Conservation (phyloP, 2,888 invertebrate species). For the Heterodera filipjevi region DNA sequence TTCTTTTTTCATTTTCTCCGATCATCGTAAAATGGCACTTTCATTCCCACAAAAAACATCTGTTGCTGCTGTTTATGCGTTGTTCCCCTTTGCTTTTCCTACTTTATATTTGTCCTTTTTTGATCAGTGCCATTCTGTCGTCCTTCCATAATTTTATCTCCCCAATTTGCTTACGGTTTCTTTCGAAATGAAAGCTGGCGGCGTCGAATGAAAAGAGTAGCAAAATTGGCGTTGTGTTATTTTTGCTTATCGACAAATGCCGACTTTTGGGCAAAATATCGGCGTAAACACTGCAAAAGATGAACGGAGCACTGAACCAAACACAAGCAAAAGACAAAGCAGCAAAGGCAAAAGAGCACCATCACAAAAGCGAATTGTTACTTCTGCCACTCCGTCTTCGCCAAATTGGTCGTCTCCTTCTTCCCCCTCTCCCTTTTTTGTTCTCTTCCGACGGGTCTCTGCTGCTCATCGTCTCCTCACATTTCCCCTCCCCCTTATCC, state of each 20-base stretch:
- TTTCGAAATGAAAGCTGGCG: conserved; percentile 12
- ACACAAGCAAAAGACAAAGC: not conserved
- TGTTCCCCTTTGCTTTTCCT: not conserved
- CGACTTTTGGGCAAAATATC: not conserved
- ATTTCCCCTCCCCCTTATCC: not conserved
- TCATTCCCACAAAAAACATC: not conserved
- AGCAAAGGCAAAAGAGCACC: too few species aligned
- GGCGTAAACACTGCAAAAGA: not conserved
- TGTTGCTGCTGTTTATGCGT: not conserved
- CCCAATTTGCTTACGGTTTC: not conserved
- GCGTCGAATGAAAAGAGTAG: not conserved
- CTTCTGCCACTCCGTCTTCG: too few species aligned
- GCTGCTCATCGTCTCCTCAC: not conserved
- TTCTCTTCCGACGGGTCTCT: not conserved
- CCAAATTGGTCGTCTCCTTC: not conserved
- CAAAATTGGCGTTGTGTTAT: not conserved
- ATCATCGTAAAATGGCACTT: conserved; percentile 17
- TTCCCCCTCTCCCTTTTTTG: not conserved
- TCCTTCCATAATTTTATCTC: not conserved
- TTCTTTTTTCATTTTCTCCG: not conserved
- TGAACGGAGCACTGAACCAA: not conserved
- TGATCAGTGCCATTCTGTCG: not conserved
- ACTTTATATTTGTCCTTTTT: not conserved
- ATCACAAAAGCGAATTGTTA: too few species aligned
- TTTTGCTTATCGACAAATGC: conserved; percentile 3